A percentile compares a stretch with the other conserved stretches of the same genome.
Conservation (phyloP, 1,140 invertebrate genomes). For the Belonocnema kinseyi region DNA sequence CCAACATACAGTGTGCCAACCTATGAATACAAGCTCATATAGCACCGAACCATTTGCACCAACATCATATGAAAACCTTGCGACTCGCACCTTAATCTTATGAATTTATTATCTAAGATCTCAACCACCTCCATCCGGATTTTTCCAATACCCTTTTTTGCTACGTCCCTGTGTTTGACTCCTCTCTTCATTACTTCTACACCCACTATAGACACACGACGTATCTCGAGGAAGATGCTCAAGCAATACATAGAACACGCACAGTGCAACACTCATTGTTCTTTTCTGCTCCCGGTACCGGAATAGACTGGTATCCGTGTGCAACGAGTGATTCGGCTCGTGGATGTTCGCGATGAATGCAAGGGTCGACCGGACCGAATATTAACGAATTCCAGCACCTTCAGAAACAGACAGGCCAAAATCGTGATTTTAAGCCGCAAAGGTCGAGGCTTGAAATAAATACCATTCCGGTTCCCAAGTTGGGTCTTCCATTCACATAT, state of each 20-base stretch:
- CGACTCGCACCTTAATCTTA: too few species aligned
- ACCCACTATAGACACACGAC: slow-evolving; percentile 58
- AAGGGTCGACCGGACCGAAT: not conserved
- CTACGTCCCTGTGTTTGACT: slow-evolving; percentile 38
- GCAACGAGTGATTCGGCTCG: slow-evolving; percentile 23
- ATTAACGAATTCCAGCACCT: slow-evolving; percentile 13
- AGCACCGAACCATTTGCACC: too few species aligned
- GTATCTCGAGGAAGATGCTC: slow-evolving; percentile 43
- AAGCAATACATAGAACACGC: slow-evolving; percentile 58
- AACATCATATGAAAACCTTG: too few species aligned
- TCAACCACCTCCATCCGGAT: not conserved
- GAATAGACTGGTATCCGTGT: slow-evolving; percentile 70
- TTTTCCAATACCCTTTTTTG: slow-evolving; percentile 40
- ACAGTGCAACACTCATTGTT: slow-evolving; percentile 69
- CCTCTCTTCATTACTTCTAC: slow-evolving; percentile 37
- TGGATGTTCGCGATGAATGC: slow-evolving; percentile 32
- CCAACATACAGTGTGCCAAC: too few species aligned
- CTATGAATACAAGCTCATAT: too few species aligned
- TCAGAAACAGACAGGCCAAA: slow-evolving; percentile 26
- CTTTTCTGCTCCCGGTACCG: slow-evolving; percentile 68
- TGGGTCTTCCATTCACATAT: slow-evolving; percentile 16
- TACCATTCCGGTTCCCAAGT: slow-evolving; percentile 10
- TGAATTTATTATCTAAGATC: too few species aligned
- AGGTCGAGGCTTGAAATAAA: slow-evolving; percentile 29
- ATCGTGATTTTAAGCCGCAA: slow-evolving; percentile 17